A percentile compares a stretch with the other conserved stretches of the same genome.
Evolutionary conservation across 2,797 vertebrate species (phyloP).

Genomic region (Oophaga sylvatica): DNA sequence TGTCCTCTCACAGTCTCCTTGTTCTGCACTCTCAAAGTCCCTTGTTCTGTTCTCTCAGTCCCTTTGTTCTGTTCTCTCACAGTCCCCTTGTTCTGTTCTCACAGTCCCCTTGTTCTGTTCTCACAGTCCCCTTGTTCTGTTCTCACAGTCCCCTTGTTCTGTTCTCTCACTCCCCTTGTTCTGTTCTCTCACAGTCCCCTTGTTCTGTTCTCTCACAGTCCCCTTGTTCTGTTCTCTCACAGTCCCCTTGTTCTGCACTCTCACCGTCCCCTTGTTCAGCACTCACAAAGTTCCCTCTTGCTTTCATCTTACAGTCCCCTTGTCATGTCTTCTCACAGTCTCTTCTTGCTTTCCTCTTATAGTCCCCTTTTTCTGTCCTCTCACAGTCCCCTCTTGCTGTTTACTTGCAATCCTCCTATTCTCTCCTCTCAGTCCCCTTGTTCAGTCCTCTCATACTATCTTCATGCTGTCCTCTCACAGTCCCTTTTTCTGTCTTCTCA

Average conservation of each 20-base stretch:
- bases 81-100: not conserved
- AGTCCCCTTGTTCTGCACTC: not conserved
- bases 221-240: not conserved
- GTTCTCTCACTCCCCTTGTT: too few relatives aligned
- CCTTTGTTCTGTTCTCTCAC: not conserved
- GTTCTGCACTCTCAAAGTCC: not conserved
- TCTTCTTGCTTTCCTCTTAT: not conserved
- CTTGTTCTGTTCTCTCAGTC: not conserved
- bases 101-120: not conserved
- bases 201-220: too few relatives aligned
- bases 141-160: not conserved
- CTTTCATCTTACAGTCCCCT: not conserved
- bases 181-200: not conserved
- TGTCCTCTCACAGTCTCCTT: not conserved
- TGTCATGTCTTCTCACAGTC: not conserved
- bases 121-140: not conserved
- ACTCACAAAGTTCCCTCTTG: not conserved
- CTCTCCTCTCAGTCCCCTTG: not conserved
- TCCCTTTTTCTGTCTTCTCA: not conserved
- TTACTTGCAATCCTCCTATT: not conserved
- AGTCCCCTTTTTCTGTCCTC: not conserved
- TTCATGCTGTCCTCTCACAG: not conserved
- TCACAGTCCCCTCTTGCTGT: slow-evolving; percentile 28
- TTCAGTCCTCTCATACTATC: not conserved
- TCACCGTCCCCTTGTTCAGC: not conserved